Evolutionary conservation across 1,140 invertebrate genomes (phyloP).

Genomic region (Aradophagus sp.): DNA sequence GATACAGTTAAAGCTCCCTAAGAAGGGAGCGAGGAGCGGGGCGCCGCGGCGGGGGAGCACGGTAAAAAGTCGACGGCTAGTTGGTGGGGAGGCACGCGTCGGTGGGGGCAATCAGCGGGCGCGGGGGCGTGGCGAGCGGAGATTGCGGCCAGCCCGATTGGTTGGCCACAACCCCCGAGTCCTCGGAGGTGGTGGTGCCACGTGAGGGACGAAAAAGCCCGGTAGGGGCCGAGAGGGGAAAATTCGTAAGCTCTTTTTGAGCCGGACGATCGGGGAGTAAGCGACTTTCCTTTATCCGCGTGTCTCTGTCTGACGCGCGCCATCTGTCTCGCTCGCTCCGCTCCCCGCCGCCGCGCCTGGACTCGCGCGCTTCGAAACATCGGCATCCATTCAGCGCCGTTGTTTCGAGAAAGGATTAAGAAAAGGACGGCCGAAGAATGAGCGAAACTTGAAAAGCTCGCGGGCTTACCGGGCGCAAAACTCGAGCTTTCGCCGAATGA

Average conservation of each 20-base stretch:
- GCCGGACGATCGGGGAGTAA: slow-evolving; percentile 64
- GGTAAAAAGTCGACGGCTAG: slow-evolving; percentile 54
- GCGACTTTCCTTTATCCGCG: slow-evolving; percentile 67
- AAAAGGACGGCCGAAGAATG: slow-evolving; percentile 58
- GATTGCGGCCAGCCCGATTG: slow-evolving; percentile 69
- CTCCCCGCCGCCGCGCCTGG: slow-evolving; percentile 23
- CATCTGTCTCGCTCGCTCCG: not conserved
- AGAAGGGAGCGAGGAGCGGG: slow-evolving; percentile 21
- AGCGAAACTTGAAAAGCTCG: slow-evolving; percentile 59
- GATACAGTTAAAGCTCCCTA: slow-evolving; percentile 38
- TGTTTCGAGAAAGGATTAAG: slow-evolving; percentile 62
- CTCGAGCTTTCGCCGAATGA: slow-evolving; percentile 60
- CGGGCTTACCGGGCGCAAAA: slow-evolving; percentile 39
- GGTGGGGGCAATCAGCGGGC: slow-evolving; percentile 66
- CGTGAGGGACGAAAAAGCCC: slow-evolving; percentile 65
- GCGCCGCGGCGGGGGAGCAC: slow-evolving; percentile 21
- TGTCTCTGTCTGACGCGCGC: slow-evolving; percentile 59
- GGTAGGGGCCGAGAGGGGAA: slow-evolving; percentile 63
- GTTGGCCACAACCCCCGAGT: slow-evolving; percentile 63
- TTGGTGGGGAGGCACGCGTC: slow-evolving; percentile 10
- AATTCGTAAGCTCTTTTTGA: slow-evolving; percentile 73
- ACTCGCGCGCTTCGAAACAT: slow-evolving; percentile 54
- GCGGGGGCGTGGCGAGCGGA: slow-evolving; percentile 69
- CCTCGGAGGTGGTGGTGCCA: slow-evolving; percentile 48
- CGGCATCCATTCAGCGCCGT: slow-evolving; percentile 53